Conservation (phyloP, 2,888 invertebrate species). For the Acronicta psi region DNA sequence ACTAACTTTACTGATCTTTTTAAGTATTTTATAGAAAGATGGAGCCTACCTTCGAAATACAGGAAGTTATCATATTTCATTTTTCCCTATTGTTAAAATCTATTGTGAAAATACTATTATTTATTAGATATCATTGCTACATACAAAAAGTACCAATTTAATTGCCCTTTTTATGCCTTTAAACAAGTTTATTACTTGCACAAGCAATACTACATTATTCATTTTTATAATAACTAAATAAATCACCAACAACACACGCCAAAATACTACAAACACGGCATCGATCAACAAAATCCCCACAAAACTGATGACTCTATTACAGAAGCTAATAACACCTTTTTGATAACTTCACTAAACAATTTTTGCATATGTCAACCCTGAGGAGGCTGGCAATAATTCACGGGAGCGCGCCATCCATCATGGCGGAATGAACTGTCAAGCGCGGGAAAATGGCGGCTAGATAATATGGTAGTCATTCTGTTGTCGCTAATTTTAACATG, state of each 20-base stretch:
- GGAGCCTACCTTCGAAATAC: too few species aligned
- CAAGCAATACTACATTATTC: neutral
- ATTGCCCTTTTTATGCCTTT: neutral
- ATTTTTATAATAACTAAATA: constrained; percentile 24
- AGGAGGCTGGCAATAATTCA: constrained; percentile 81
- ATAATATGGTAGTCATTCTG: constrained; percentile 65
- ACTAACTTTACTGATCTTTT: too few species aligned
- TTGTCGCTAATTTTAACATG: constrained; percentile 33
- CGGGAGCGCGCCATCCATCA: constrained; percentile 81
- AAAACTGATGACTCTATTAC: constrained; percentile 77
- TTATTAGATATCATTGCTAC: too few species aligned
- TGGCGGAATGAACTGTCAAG: constrained; percentile 86
- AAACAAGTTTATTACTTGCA: too few species aligned
- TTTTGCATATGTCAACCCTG: constrained; percentile 87
- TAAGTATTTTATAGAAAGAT: too few species aligned
- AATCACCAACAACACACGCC: constrained; percentile 25
- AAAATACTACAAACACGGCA: constrained; percentile 27
- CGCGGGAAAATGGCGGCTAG: constrained; percentile 77
- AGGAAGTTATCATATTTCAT: too few species aligned
- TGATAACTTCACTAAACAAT: constrained; percentile 86
- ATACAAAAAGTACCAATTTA: too few species aligned
- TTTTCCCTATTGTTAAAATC: too few species aligned
- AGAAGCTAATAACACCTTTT: constrained; percentile 79
- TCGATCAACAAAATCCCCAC: constrained; percentile 52
- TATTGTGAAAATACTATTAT: too few species aligned